Base-by-base conservation (phyloP, 2,113 vertebrate species). In the Neolamprologus brichardi region DNA sequence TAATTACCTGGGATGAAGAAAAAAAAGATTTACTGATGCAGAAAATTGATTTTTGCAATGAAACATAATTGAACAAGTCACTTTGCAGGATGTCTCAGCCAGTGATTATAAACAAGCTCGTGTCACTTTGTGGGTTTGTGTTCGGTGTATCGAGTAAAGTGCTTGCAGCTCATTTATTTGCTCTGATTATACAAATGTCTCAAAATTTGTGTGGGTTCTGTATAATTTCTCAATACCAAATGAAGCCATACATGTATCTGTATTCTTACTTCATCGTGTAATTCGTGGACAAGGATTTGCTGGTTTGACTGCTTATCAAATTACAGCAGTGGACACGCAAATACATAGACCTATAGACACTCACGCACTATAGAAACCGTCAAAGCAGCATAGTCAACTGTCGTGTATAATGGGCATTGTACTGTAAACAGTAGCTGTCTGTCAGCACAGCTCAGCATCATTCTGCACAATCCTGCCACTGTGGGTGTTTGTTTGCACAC, bases 31-130 rank as follows among this genome's bases (percentile, higher is more conserved):
- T 94, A 87, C 88, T 75, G 90, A 91, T 84, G 89, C 92, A 91
- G 88, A 92, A 94, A 94, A 95, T 94, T 39, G 92, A 92, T 88
- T 95, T 93, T 86, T 89, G 84, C 87, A 83, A 90, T 92, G 62
- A 84, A 92, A 90, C 54, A 64, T 88, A 91, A 91, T 82, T 88
- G 86, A 88, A 92, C 93, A 92, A 90, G 84, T 85, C 4, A 7
- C 60, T 89, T 75, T 81, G 80, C 72, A 67, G 32, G 84, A 88
- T 41, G 78, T 84, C 88, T 84, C 72, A 46, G 82, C 72, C 34
- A 52, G 20, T 83, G 64, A 87, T 93, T 87, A 85, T 72, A 44
- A 84, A 81, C 52, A 80, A 37, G 79, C 49, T 79, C 5, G 5
- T 49, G 56, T 62, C 5, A 7, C 46, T 82, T 23, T 81, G 23